These are phyloP conservation scores for Echinarachnius parma DNA, from an alignment of 53 echinoderm and acorn worm genomes.

Conservation along the genomic window DNA sequence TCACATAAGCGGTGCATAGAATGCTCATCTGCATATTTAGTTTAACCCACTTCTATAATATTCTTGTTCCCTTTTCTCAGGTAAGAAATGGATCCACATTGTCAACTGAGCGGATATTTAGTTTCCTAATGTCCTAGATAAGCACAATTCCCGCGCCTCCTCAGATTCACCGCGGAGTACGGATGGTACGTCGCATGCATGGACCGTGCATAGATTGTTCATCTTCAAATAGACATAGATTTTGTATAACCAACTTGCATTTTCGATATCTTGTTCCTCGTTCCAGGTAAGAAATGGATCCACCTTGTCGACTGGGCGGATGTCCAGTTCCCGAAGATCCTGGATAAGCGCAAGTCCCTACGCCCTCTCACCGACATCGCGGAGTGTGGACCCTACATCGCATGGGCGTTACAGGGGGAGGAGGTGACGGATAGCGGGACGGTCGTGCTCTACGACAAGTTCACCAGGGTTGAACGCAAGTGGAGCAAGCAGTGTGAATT, in stretches of 20 bases:
- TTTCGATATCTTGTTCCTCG: too few species aligned
- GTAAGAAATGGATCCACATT: constrained; percentile 57
- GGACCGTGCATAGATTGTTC: too few species aligned
- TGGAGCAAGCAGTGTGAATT: constrained; percentile 28
- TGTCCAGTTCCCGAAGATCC: constrained; percentile 33
- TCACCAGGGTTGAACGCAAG: neutral
- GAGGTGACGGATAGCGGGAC: constrained; percentile 40
- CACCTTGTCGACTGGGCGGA: constrained; percentile 61
- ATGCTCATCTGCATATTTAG: too few species aligned
- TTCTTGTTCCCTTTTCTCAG: neutral
- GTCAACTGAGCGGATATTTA: constrained; percentile 42
- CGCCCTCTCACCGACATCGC: constrained; percentile 58
- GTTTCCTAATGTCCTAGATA: constrained; percentile 50
- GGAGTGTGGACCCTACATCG: constrained; percentile 51
- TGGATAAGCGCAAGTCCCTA: constrained; percentile 35
- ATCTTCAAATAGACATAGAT: too few species aligned
- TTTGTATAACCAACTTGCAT: too few species aligned
- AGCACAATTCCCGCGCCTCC: constrained; percentile 6
- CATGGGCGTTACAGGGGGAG: constrained; percentile 45
- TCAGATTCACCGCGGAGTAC: constrained; percentile 64
- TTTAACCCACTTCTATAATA: neutral
- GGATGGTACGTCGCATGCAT: constrained; percentile 47
- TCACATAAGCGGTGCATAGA: too few species aligned
- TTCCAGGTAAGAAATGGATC: constrained; percentile 47
- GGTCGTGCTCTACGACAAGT: constrained; percentile 51